These are phyloP conservation scores for Synergus laeviventris DNA, from an alignment of 2,888 invertebrate species.

Conservation along the genomic window DNA sequence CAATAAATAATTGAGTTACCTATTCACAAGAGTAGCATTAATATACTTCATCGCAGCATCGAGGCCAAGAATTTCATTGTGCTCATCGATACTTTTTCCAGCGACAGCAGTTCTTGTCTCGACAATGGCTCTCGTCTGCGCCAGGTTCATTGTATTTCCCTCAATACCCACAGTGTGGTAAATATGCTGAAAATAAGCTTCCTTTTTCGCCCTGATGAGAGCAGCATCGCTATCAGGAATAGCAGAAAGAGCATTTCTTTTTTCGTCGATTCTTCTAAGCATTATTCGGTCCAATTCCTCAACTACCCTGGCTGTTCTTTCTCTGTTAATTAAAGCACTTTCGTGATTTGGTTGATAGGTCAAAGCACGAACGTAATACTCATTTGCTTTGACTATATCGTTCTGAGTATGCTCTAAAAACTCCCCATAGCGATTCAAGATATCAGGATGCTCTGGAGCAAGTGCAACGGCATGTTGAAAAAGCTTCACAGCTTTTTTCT, in stretches of 20 bases:
- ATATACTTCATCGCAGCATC: conserved; percentile 97
- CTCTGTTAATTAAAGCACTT: conserved; percentile 87
- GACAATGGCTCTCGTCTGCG: conserved; percentile 92
- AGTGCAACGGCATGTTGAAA: conserved; percentile 94
- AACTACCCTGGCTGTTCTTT: conserved; percentile 91
- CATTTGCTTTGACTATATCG: conserved; percentile 93
- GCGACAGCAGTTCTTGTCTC: conserved; percentile 92
- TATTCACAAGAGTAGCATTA: conserved; percentile 86
- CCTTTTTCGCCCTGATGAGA: conserved; percentile 91
- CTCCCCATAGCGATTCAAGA: conserved; percentile 94
- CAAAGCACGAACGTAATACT: conserved; percentile 91
- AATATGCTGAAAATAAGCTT: conserved; percentile 96
- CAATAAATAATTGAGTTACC: conserved; percentile 70
- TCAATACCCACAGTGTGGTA: conserved; percentile 98
- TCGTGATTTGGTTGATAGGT: conserved; percentile 89
- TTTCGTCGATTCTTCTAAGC: conserved; percentile 88
- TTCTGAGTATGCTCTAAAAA: conserved; percentile 91
- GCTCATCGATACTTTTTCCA: conserved; percentile 96
- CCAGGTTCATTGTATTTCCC: conserved; percentile 96
- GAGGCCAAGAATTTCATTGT: conserved; percentile 96
- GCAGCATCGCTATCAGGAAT: conserved; percentile 90
- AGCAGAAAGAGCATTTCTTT: conserved; percentile 87
- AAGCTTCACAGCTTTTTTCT: conserved; percentile 89
- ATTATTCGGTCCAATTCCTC: conserved; percentile 90
- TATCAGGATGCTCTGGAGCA: conserved; percentile 94